A percentile compares a stretch with the other conserved stretches of the same genome.
Evolutionary conservation across 2,888 invertebrate genomes (phyloP).

Genomic region (Tetranychus truncatus): DNA sequence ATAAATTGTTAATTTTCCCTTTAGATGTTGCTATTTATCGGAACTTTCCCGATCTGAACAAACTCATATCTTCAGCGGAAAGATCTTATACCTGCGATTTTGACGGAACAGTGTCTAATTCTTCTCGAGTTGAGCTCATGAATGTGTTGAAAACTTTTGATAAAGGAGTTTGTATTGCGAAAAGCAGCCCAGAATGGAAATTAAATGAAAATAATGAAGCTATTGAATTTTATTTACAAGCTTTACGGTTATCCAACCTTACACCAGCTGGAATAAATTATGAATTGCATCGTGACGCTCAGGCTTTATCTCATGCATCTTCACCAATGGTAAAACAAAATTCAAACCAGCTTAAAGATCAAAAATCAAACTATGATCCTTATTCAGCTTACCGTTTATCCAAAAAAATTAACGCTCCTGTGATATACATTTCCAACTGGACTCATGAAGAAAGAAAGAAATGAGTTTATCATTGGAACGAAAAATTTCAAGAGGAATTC

Average conservation of each 20-base stretch:
- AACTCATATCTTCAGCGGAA: constrained; percentile 29
- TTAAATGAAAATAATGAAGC: constrained; percentile 35
- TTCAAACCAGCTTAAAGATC: constrained; percentile 10
- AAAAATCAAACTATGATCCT: constrained; percentile 21
- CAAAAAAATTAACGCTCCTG: constrained; percentile 36
- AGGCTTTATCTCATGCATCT: constrained; percentile 38
- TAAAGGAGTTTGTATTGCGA: constrained; percentile 28
- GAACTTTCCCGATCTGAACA: constrained; percentile 34
- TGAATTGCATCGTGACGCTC: constrained; percentile 40
- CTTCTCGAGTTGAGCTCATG: constrained; percentile 34
- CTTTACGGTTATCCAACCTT: constrained; percentile 37
- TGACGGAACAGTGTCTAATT: constrained; percentile 36
- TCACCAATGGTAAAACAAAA: constrained; percentile 37
- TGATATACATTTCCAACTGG: constrained; percentile 38
- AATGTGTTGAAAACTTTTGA: constrained; percentile 29
- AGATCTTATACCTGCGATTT: constrained; percentile 38
- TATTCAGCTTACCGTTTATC: constrained; percentile 32
- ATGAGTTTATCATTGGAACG: neutral
- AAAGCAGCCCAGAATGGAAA: constrained; percentile 33
- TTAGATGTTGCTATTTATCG: constrained; percentile 37
- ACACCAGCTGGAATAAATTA: constrained; percentile 39
- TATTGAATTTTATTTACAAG: constrained; percentile 34
- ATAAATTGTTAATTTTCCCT: constrained; percentile 38
- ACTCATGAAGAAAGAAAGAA: constrained; percentile 29
- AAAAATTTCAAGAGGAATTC: neutral